Evolutionary conservation across 2,113 vertebrate genomes (phyloP).

Genomic region (Halichoeres trimaculatus): DNA sequence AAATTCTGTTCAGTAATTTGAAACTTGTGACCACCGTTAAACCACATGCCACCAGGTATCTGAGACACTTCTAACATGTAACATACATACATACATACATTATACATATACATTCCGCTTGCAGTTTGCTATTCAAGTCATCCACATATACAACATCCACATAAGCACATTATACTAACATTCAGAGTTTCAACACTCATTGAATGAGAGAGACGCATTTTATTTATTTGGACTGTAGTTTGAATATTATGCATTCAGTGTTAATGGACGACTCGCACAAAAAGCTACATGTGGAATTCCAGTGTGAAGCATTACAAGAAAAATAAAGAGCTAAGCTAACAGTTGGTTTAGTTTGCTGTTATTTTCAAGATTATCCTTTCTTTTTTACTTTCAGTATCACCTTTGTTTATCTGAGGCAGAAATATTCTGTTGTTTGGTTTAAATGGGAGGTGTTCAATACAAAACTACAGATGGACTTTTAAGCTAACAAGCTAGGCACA

Average conservation of each 20-base stretch:
- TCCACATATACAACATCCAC: conserved; percentile 64
- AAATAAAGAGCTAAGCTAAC: not conserved
- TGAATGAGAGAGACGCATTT: conserved; percentile 34
- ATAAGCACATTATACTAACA: conserved; percentile 58
- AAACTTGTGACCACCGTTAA: conserved; percentile 38
- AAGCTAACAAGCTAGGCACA: too few species aligned
- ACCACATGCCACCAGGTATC: conserved; percentile 58
- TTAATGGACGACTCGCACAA: conserved; percentile 9
- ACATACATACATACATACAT: conserved; percentile 54
- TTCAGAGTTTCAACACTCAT: conserved; percentile 40
- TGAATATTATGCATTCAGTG: conserved; percentile 39
- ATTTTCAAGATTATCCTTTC: not conserved
- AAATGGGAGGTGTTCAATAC: too few species aligned
- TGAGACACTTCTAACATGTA: conserved; percentile 48
- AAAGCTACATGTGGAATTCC: conserved; percentile 51
- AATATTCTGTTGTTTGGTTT: too few species aligned
- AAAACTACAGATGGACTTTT: too few species aligned
- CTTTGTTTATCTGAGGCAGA: not conserved
- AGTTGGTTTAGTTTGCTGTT: not conserved
- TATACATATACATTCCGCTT: conserved; percentile 68
- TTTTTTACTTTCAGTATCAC: too few species aligned
- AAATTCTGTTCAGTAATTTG: conserved; percentile 45
- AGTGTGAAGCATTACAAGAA: conserved; percentile 8
- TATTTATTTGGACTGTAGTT: conserved; percentile 23
- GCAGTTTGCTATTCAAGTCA: conserved; percentile 63